Conservation (phyloP, 2,888 invertebrate genomes). For the Ectemnius cavifrons region DNA sequence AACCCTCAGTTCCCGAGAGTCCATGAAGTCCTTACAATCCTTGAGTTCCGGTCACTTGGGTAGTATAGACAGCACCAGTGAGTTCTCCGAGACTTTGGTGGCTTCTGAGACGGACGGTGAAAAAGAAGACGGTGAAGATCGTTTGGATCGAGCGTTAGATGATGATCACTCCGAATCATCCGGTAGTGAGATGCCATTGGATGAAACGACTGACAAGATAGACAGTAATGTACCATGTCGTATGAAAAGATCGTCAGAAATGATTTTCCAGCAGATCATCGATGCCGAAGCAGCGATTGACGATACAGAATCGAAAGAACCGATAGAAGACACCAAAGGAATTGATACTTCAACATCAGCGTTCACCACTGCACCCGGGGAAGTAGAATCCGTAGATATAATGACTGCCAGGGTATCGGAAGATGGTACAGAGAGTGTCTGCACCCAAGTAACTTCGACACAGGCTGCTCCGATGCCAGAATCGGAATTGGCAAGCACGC, state of each 20-base stretch:
- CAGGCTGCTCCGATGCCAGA: constrained; percentile 21
- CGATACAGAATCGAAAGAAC: constrained; percentile 41
- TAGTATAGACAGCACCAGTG: constrained; percentile 91
- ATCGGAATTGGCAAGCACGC: not conserved
- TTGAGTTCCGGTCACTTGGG: constrained; percentile 93
- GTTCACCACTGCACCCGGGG: constrained; percentile 72
- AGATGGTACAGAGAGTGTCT: constrained; percentile 79
- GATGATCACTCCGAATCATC: constrained; percentile 63
- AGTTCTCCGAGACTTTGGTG: constrained; percentile 93
- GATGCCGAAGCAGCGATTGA: constrained; percentile 74
- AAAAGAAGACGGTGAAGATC: constrained; percentile 83
- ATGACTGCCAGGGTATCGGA: constrained; percentile 79
- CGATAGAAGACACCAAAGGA: constrained; percentile 52
- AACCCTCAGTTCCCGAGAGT: constrained; percentile 92
- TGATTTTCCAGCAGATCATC: constrained; percentile 88
- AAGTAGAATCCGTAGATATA: constrained; percentile 79
- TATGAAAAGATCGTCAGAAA: constrained; percentile 94
- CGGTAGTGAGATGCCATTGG: constrained; percentile 62
- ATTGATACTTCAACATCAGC: constrained; percentile 75
- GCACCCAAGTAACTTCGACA: constrained; percentile 80
- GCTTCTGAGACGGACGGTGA: constrained; percentile 90
- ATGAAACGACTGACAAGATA: constrained; percentile 77
- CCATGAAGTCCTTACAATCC: constrained; percentile 93
- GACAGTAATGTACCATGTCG: constrained; percentile 78
- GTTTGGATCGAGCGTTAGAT: constrained; percentile 77